phyloP scores from a whole-genome alignment of 2,113 vertebrate species.

The Thomomys bottae region DNA sequence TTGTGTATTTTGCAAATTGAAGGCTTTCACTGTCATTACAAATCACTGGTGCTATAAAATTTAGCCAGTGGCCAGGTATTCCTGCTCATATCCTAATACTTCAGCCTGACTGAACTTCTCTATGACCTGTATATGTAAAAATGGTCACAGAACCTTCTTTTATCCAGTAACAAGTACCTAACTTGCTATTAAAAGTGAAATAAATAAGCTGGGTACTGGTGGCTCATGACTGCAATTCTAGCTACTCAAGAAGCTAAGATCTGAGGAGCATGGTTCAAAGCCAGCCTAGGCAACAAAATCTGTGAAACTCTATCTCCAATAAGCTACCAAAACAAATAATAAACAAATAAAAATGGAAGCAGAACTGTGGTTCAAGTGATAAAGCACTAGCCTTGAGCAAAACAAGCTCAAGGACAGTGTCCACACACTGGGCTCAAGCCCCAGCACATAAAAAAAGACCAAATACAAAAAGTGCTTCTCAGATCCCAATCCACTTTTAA shows the following conservation, averaged over 20 bases:
- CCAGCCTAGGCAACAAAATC: too few species aligned
- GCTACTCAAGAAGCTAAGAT: too few species aligned
- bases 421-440: too few species aligned
- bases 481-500: constrained; percentile 24
- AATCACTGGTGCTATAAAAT: constrained; percentile 9
- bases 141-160: neutral
- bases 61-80: neutral
- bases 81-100: neutral
- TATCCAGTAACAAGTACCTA: neutral
- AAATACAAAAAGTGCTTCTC: constrained; percentile 48
- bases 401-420: too few species aligned
- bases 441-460: neutral
- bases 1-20: constrained; percentile 21
- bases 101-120: neutral
- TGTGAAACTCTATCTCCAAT: too few species aligned
- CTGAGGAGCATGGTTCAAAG: too few species aligned
- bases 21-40: neutral
- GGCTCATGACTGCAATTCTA: too few species aligned
- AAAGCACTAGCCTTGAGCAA: too few species aligned
- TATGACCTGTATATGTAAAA: neutral
- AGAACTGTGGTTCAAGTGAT: too few species aligned
- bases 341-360: too few species aligned
- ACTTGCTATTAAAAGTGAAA: constrained; percentile 29
- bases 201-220: neutral
- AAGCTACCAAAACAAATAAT: too few species aligned